These are phyloP conservation scores for Callionymus lyra DNA, from an alignment of 2,113 vertebrate genomes.

Conservation along the genomic window DNA sequence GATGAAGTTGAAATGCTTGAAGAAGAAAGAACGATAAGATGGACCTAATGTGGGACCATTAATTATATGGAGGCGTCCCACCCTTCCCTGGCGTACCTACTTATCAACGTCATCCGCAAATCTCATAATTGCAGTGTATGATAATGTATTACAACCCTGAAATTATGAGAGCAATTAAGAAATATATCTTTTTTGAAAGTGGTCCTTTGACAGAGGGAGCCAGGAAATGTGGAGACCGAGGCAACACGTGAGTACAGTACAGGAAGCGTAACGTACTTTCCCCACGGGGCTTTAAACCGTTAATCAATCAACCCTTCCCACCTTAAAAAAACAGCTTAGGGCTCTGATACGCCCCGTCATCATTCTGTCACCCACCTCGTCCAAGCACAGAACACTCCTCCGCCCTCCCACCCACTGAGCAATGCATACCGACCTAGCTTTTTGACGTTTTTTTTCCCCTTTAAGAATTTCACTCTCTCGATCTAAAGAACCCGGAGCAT, in stretches of 20 bases:
- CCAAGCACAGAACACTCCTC: slow-evolving; percentile 9
- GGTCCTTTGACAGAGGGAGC: no score
- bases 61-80: no score
- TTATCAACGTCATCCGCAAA: no score
- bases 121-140: no score
- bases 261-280: slow-evolving; percentile 41
- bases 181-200: no score
- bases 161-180: no score
- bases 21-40: no score
- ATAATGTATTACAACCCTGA: no score
- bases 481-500: slow-evolving; percentile 6
- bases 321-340: slow-evolving; percentile 33
- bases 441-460: slow-evolving; percentile 16
- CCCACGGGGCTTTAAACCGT: slow-evolving; percentile 21
- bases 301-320: slow-evolving; percentile 47
- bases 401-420: slow-evolving; percentile 1
- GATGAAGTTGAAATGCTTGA: no score
- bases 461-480: slow-evolving; percentile 27
- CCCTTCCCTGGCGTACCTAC: no score
- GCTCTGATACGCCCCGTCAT: slow-evolving; percentile 46
- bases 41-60: no score
- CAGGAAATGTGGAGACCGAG: slow-evolving; percentile 2
- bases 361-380: slow-evolving; percentile 38
- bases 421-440: slow-evolving; percentile 19
- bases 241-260: slow-evolving; percentile 21